These are phyloP conservation scores for Xestia ashworthii DNA, from an alignment of 2,888 invertebrate genomes.

Conservation along the genomic window DNA sequence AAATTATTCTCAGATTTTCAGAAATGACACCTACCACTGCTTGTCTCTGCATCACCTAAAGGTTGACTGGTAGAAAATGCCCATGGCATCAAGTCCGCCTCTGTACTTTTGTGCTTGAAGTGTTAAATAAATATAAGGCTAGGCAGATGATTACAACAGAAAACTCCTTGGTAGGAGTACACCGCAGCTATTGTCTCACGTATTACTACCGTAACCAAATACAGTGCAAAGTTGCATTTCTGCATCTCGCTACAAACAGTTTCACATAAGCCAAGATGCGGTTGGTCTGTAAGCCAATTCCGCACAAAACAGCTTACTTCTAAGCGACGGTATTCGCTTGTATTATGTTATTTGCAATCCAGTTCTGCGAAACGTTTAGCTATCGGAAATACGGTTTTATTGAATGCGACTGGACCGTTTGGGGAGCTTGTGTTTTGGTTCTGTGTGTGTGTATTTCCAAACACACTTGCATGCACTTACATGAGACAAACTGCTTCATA, in stretches of 20 bases:
- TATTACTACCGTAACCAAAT: not conserved
- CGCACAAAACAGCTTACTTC: constrained; percentile 34
- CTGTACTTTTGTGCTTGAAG: too few relatives aligned
- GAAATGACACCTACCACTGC: too few relatives aligned
- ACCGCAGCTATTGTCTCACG: not conserved
- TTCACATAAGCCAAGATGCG: constrained; percentile 4
- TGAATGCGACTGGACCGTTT: constrained; percentile 39
- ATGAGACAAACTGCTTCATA: not conserved
- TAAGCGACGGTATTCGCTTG: constrained; percentile 27
- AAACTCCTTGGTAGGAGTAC: not conserved
- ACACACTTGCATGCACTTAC: not conserved
- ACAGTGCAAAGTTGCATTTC: constrained; percentile 1
- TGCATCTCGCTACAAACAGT: not conserved
- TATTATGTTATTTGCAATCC: constrained; percentile 47
- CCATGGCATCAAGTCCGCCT: too few relatives aligned
- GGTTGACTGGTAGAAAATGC: too few relatives aligned
- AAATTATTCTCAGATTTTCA: too few relatives aligned
- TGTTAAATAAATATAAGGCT: too few relatives aligned
- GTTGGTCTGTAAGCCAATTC: constrained; percentile 26
- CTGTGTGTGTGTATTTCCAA: constrained; percentile 1
- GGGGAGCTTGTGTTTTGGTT: constrained; percentile 6
- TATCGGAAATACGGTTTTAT: constrained; percentile 53
- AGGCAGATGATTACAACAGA: too few relatives aligned
- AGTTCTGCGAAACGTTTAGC: constrained; percentile 44
- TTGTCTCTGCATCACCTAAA: too few relatives aligned